Conservation (phyloP, 2,888 invertebrate species). For the Cotesia congregata region DNA sequence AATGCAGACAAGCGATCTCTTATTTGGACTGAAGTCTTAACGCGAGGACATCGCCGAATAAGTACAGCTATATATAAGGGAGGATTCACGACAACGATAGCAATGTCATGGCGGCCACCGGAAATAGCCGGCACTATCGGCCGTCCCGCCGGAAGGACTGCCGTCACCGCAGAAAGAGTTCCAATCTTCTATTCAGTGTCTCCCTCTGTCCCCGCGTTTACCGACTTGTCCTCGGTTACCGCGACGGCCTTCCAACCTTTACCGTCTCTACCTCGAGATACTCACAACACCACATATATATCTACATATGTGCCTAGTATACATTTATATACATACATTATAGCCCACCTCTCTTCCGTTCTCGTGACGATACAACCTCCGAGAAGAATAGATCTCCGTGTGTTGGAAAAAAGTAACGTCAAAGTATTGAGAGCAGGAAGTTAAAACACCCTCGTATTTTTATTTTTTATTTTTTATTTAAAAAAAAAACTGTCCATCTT, state of each 20-base stretch:
- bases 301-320: not conserved
- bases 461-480: slow-evolving; percentile 17
- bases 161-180: slow-evolving; percentile 68
- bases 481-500: not conserved
- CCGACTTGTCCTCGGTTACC: slow-evolving; percentile 19
- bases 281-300: slow-evolving; percentile 9
- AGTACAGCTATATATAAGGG: not conserved
- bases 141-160: slow-evolving; percentile 66
- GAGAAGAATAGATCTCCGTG: slow-evolving; percentile 16
- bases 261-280: slow-evolving; percentile 10
- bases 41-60: slow-evolving; percentile 21
- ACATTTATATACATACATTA: slow-evolving; percentile 39
- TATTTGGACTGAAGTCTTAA: slow-evolving; percentile 30
- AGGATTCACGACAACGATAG: slow-evolving; percentile 56
- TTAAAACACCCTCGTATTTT: slow-evolving; percentile 35
- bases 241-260: slow-evolving; percentile 19
- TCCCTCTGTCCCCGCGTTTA: slow-evolving; percentile 15
- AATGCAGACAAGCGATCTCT: slow-evolving; percentile 8
- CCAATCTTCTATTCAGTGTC: slow-evolving; percentile 69
- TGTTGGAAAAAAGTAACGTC: slow-evolving; percentile 35
- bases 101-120: slow-evolving; percentile 67
- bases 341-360: slow-evolving; percentile 31
- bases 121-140: slow-evolving; percentile 70
- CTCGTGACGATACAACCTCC: slow-evolving; percentile 26
- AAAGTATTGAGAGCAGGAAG: slow-evolving; percentile 27